Conservation (phyloP, 2,113 vertebrate species). For the Oenanthe oenanthe region DNA sequence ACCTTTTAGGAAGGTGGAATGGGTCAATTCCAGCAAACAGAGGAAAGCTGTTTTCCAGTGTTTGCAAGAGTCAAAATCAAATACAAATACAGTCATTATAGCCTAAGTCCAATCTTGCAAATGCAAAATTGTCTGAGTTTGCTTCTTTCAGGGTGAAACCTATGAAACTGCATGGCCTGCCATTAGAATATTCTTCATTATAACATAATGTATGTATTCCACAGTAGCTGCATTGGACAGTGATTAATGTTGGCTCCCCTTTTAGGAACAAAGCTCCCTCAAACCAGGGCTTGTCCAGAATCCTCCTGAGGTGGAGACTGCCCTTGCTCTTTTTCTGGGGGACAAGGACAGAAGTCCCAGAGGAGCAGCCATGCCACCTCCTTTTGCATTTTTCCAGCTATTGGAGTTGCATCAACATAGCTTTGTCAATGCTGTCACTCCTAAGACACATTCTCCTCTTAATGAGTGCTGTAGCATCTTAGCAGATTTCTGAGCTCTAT, state of each 20-base stretch:
- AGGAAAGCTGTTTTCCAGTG: neutral
- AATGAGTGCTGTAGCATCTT: neutral
- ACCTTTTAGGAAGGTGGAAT: neutral
- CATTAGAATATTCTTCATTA: neutral
- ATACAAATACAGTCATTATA: neutral
- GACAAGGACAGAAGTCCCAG: neutral
- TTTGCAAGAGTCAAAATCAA: neutral
- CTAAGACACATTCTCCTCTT: neutral
- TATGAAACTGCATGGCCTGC: neutral
- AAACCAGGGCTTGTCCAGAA: neutral
- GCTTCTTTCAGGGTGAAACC: neutral
- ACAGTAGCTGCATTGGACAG: neutral
- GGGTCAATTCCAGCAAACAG: neutral
- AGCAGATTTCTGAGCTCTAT: neutral
- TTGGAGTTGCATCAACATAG: neutral
- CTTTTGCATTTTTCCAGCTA: neutral
- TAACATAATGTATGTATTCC: neutral
- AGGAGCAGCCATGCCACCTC: neutral
- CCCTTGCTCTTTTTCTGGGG: neutral
- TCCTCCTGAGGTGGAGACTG: rapidly evolving
- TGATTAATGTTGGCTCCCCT: neutral
- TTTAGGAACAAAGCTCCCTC: neutral
- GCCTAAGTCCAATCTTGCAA: neutral
- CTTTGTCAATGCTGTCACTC: neutral
- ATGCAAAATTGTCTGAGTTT: neutral